phyloP scores from a whole-genome alignment of 92 coral and sea anemone genomes.

The Porites rus region DNA sequence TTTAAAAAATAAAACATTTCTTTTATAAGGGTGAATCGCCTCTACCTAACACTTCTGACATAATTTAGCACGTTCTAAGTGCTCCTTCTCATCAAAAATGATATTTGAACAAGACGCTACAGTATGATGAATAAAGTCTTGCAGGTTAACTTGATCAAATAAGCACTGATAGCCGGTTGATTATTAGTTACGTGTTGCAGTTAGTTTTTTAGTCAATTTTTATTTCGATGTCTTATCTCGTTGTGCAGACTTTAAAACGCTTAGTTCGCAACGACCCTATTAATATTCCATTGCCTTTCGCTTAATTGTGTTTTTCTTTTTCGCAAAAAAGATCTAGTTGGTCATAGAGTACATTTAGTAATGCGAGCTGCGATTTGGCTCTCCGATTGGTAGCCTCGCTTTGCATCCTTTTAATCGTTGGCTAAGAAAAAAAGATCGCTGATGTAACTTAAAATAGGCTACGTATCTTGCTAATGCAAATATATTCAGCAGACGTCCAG shows the following conservation, averaged over 20 bases:
- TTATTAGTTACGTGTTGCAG: no score
- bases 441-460: conserved; percentile 20
- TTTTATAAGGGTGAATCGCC: neutral
- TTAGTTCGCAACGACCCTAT: neutral
- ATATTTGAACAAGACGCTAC: conserved; percentile 8
- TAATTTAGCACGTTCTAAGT: conserved; percentile 10
- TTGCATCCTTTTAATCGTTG: conserved; percentile 32
- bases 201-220: no score
- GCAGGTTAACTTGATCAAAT: neutral
- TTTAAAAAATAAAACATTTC: neutral
- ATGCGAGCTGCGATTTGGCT: neutral
- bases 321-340: neutral
- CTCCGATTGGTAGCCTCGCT: conserved; percentile 20
- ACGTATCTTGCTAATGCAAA: conserved; percentile 36
- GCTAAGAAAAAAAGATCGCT: conserved; percentile 14
- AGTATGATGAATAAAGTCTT: neutral
- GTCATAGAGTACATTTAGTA: neutral
- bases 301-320: neutral
- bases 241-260: neutral
- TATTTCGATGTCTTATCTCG: neutral
- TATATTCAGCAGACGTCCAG: conserved; percentile 15
- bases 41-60: neutral
- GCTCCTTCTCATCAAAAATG: neutral
- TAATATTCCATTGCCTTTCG: neutral
- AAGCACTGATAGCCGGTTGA: neutral